phyloP scores from a whole-genome alignment of 1,140 invertebrate genomes.

The Drosophila melanogaster region DNA sequence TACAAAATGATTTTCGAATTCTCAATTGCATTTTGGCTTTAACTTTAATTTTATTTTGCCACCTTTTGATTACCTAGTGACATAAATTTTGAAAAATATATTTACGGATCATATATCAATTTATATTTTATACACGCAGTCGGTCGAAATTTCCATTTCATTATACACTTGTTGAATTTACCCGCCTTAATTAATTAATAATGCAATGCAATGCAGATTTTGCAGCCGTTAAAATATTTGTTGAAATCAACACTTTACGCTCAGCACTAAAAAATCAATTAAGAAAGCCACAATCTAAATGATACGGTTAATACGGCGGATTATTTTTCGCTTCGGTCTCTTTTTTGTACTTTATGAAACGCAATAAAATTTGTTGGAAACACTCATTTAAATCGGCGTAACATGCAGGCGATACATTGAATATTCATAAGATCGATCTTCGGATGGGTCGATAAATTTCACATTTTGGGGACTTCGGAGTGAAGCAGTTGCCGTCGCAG shows the following conservation, averaged over 20 bases:
- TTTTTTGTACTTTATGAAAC: slow-evolving; percentile 58
- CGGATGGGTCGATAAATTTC: slow-evolving; percentile 57
- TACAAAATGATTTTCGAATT: neutral
- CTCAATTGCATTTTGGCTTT: neutral
- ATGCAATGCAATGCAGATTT: slow-evolving; percentile 41
- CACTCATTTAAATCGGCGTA: slow-evolving; percentile 70
- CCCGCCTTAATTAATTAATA: slow-evolving; percentile 20
- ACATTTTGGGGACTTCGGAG: slow-evolving; percentile 38
- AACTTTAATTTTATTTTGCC: neutral
- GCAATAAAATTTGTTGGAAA: slow-evolving; percentile 75
- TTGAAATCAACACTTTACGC: slow-evolving; percentile 32
- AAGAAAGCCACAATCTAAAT: slow-evolving; percentile 28
- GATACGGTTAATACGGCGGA: slow-evolving; percentile 8
- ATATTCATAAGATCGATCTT: slow-evolving; percentile 68
- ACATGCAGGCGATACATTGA: slow-evolving; percentile 68
- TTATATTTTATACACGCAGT: slow-evolving; percentile 3
- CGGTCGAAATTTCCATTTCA: neutral
- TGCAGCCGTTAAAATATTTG: slow-evolving; percentile 50
- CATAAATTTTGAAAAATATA: neutral
- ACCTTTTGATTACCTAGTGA: neutral
- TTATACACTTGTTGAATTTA: slow-evolving; percentile 10
- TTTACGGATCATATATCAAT: neutral
- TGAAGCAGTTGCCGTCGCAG: slow-evolving; percentile 52
- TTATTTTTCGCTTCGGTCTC: slow-evolving; percentile 41
- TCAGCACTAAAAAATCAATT: slow-evolving; percentile 58